Percentiles rank a stretch among this genome's conserved stretches.
These are phyloP conservation scores for Nomada ruficornis DNA, from an alignment of 2,888 invertebrate genomes.

Conservation along the genomic window DNA sequence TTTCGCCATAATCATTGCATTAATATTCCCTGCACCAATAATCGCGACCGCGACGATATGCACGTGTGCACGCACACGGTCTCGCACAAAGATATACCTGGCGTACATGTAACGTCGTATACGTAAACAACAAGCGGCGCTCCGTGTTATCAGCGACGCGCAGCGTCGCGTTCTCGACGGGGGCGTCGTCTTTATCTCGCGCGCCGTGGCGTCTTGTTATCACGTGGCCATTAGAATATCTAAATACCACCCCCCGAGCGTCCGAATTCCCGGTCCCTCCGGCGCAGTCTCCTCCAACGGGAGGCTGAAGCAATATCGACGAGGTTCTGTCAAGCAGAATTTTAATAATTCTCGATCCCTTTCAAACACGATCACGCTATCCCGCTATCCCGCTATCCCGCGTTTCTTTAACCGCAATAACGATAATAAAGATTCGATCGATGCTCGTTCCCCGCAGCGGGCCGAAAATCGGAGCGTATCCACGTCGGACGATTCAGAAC, in stretches of 20 bases:
- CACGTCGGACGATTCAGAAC: conserved; percentile 19
- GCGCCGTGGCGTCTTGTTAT: conserved; percentile 83
- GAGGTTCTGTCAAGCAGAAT: not conserved
- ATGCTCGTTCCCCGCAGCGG: no score
- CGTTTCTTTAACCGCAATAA: no score
- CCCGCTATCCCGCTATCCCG: no score
- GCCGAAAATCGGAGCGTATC: conserved; percentile 25
- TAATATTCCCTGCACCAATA: conserved; percentile 67
- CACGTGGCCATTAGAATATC: conserved; percentile 84
- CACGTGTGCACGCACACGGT: conserved; percentile 45
- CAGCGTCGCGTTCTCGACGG: conserved; percentile 80
- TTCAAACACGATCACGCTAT: no score
- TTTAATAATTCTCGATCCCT: conserved; percentile 12
- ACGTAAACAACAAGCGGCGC: conserved; percentile 75
- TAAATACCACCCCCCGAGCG: conserved; percentile 83
- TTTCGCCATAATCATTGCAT: conserved; percentile 58
- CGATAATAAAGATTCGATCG: no score
- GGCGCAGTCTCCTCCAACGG: not conserved
- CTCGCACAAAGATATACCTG: conserved; percentile 38
- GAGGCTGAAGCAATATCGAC: conserved; percentile 21
- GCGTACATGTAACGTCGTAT: conserved; percentile 63
- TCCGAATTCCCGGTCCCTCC: conserved; percentile 58
- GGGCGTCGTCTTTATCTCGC: conserved; percentile 81
- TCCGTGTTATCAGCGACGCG: conserved; percentile 81
- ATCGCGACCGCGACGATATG: conserved; percentile 35